Conservation (phyloP, 2,888 invertebrate species). For the Netelia inedita region DNA sequence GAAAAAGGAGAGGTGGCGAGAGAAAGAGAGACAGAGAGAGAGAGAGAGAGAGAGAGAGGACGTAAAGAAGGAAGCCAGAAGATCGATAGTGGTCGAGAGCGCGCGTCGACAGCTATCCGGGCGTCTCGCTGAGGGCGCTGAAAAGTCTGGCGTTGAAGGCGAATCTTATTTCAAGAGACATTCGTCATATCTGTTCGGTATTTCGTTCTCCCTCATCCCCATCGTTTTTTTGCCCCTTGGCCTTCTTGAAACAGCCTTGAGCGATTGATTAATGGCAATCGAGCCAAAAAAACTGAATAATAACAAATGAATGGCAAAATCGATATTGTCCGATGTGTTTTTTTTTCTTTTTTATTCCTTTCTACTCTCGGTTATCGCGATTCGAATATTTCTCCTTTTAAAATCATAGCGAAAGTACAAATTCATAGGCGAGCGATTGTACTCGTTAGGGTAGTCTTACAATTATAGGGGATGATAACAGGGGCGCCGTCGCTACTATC, state of each 20-base stretch:
- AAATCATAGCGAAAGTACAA: neutral
- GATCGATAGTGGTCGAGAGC: slow-evolving; percentile 64
- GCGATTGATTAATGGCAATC: slow-evolving; percentile 60
- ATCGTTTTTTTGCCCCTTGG: slow-evolving; percentile 10
- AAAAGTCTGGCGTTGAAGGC: slow-evolving; percentile 56
- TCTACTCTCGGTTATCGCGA: neutral
- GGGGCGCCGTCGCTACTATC: neutral
- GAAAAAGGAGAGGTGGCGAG: slow-evolving; percentile 42
- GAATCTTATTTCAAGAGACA: slow-evolving; percentile 71
- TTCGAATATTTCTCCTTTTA: neutral
- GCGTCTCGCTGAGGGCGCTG: slow-evolving; percentile 53
- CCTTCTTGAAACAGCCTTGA: slow-evolving; percentile 36
- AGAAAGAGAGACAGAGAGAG: slow-evolving; percentile 9
- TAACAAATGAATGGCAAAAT: slow-evolving; percentile 16
- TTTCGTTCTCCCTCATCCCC: slow-evolving; percentile 27
- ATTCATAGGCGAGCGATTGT: neutral
- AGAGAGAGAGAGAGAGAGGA: slow-evolving; percentile 28
- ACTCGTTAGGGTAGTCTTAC: neutral
- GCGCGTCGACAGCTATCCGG: slow-evolving; percentile 71
- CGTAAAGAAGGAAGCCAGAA: slow-evolving; percentile 29
- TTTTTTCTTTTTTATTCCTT: neutral
- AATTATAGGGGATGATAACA: neutral
- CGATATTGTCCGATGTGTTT: slow-evolving; percentile 1
- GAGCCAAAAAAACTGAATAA: slow-evolving; percentile 7
- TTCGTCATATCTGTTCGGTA: slow-evolving; percentile 71